Evolutionary conservation across 2,797 vertebrate genomes (phyloP), one percentile per base, ranked within the genome.

Genomic region (Echeneis naucrates): DNA sequence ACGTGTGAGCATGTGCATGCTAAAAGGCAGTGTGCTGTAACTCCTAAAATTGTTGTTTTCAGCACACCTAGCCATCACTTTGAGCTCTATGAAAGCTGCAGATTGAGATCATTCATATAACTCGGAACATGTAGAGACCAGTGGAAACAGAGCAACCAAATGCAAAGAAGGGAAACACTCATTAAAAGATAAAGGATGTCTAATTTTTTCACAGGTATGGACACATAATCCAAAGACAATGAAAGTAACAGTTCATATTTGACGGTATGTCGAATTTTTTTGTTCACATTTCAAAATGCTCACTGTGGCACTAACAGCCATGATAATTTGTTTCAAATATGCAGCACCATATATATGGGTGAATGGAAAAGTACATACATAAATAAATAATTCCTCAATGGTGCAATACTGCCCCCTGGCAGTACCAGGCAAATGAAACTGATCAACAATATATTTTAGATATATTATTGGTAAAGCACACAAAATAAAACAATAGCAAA

Each of bases 331-430:
- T n/a, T 56, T 24, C 10, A 56, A 56, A 5, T 24, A 10, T 48
- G 56, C 62, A 27, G 2, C 11, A 67, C 2, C 2, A 61, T 16
- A 42, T 40, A 73, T 37, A 30, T 54, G 23, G 66, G 60, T 47
- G n/a, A 54, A 24, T 16, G 56, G 48, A 51, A 5, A 19, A 26
- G 48, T 51, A 27, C 4, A 6, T 2, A 50, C 12, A 60, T 61
- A 66, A 65, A 77, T 53, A 67, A 73, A 77, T 68, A 80, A 70
- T 47, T 45, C 12, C 24, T 74, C 24, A 51, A 72, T 61, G 55
- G 70, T 74, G 40, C 70, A 83, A 88, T 58, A 77, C 90, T 90
- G 89, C 88, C 92, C 86, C 79, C 92, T 93, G 77, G 52, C 51
- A 40, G 68, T 23, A 16, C 23, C 26, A 11, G 60, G 12, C 13